These are phyloP conservation scores for Tychaedon coryphoeus DNA, from an alignment of 2,113 vertebrate species.

Conservation along the genomic window DNA sequence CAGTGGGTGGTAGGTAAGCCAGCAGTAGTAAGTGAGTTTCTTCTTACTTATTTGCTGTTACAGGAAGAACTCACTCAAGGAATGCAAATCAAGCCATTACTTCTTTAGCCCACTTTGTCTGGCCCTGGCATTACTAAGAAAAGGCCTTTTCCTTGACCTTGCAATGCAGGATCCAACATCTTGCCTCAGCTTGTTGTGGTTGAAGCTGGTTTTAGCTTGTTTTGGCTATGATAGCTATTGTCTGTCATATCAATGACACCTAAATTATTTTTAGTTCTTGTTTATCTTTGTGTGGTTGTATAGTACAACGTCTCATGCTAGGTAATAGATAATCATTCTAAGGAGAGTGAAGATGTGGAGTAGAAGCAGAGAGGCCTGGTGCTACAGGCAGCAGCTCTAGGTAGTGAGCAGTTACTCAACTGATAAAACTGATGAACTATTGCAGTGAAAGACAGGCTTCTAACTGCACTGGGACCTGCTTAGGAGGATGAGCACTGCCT, in stretches of 20 bases:
- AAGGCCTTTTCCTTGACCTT: not conserved
- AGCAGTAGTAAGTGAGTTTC: not conserved
- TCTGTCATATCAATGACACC: not conserved
- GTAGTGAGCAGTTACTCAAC: not conserved
- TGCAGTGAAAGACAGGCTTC: not conserved
- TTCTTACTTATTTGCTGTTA: not conserved
- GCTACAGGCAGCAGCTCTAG: not conserved
- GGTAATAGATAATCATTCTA: not conserved
- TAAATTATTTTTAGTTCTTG: not conserved
- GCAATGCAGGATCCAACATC: not conserved
- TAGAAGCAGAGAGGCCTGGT: not conserved
- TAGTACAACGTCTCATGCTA: rapidly evolving
- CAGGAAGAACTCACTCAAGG: not conserved
- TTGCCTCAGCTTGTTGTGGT: not conserved
- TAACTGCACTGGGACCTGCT: not conserved
- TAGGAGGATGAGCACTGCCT: not conserved
- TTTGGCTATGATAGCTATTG: not conserved
- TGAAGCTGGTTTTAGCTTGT: not conserved
- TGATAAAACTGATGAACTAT: not conserved
- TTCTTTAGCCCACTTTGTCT: not conserved
- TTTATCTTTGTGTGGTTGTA: not conserved
- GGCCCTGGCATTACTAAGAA: not conserved
- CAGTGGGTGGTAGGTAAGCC: not conserved
- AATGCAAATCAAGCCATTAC: not conserved
- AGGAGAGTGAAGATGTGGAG: not conserved